These are phyloP conservation scores for Neodiprion fabricii DNA, from an alignment of 1,140 invertebrate genomes.

Conservation along the genomic window DNA sequence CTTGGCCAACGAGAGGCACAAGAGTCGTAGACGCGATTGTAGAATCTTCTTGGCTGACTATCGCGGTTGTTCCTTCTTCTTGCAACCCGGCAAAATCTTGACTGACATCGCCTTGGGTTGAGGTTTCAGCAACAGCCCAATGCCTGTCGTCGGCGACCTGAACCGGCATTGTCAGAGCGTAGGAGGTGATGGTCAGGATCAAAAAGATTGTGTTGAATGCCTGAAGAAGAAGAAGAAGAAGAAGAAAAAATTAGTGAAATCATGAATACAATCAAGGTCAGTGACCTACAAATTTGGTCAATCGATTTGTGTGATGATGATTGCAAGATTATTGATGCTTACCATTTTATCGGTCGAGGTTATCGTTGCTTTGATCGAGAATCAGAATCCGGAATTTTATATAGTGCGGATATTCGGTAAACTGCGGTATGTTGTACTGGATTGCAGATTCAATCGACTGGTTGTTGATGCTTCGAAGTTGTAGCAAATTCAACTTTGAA, in stretches of 20 bases:
- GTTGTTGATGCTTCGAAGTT: too few species aligned
- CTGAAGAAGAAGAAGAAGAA: not conserved
- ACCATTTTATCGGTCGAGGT: not conserved
- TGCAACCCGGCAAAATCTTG: too few species aligned
- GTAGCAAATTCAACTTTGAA: too few species aligned
- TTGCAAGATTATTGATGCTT: not conserved
- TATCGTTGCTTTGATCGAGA: not conserved
- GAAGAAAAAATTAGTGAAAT: not conserved
- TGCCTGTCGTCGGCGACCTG: not conserved
- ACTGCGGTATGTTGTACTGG: too few species aligned
- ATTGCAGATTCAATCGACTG: too few species aligned
- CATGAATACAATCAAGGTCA: not conserved
- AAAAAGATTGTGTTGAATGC: not conserved
- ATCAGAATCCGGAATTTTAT: not conserved
- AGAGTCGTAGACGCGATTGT: not conserved
- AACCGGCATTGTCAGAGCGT: constrained; percentile 10
- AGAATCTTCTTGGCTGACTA: not conserved
- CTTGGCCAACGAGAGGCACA: not conserved
- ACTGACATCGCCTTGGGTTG: too few species aligned
- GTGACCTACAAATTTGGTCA: too few species aligned
- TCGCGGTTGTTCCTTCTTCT: too few species aligned
- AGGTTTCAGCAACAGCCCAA: not conserved
- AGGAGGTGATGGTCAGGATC: not conserved
- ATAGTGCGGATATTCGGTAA: not conserved
- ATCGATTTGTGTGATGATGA: too few species aligned